Percentiles rank a stretch among this genome's conserved stretches.
phyloP scores from a whole-genome alignment of 1,140 invertebrate genomes.

The Lordiphosa mommai region DNA sequence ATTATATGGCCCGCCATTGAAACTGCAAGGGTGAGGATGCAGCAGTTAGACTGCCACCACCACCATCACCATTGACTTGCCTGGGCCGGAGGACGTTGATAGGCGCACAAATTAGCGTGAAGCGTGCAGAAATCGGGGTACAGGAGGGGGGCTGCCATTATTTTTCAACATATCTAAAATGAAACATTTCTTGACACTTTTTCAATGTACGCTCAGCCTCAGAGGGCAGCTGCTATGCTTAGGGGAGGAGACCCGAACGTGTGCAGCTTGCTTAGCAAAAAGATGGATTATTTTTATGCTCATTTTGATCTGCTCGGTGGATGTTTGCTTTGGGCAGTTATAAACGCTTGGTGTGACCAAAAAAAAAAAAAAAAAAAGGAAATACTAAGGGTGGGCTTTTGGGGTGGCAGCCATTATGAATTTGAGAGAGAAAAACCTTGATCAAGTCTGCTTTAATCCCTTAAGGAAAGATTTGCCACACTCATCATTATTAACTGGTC shows the following conservation, averaged over 20 bases:
- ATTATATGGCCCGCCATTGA: slow-evolving; percentile 55
- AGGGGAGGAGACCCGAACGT: slow-evolving; percentile 22
- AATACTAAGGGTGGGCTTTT: slow-evolving; percentile 4
- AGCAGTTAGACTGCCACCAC: slow-evolving; percentile 10
- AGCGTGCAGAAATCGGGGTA: slow-evolving; percentile 73
- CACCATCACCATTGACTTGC: not conserved
- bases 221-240: slow-evolving; percentile 6
- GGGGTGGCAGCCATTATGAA: slow-evolving; percentile 12
- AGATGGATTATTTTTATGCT: slow-evolving; percentile 76
- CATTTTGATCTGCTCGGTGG: slow-evolving; percentile 77
- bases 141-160: slow-evolving; percentile 52
- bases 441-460: not conserved
- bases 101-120: slow-evolving; percentile 74
- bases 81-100: slow-evolving; percentile 37
- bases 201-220: slow-evolving; percentile 17
- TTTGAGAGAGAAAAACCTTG: not conserved
- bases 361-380: slow-evolving; percentile 5
- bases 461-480: slow-evolving; percentile 28
- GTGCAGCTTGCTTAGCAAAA: slow-evolving; percentile 69
- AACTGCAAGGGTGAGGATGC: slow-evolving; percentile 20
- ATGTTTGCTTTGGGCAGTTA: slow-evolving; percentile 76
- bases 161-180: slow-evolving; percentile 76
- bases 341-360: slow-evolving; percentile 75
- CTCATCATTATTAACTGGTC: slow-evolving; percentile 8
- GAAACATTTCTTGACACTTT: slow-evolving; percentile 78